Percentiles rank a stretch among this genome's conserved stretches.
phyloP scores from a whole-genome alignment of 2,888 invertebrate genomes.

The Diachrysia chrysitis region DNA sequence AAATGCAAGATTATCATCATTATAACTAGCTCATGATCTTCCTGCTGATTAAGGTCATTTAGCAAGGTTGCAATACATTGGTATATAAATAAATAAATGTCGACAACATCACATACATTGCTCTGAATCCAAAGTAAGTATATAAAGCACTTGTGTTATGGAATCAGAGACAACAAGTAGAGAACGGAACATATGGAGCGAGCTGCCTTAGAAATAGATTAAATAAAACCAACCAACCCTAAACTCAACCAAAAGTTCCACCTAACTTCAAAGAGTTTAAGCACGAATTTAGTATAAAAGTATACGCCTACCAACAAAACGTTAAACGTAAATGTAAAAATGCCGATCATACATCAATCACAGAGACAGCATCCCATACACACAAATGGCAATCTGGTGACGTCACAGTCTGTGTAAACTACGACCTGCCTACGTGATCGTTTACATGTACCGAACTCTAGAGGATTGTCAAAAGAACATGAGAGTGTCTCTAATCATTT shows the following conservation, averaged over 20 bases:
- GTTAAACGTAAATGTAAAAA: conserved; percentile 22
- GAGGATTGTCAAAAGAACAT: not conserved
- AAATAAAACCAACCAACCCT: not conserved
- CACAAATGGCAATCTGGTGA: conserved; percentile 23
- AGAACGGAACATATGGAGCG: no score
- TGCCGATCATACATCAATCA: conserved; percentile 45
- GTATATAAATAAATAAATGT: no score
- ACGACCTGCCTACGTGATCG: conserved; percentile 40
- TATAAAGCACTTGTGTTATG: no score
- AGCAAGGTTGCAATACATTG: not conserved
- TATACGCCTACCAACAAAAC: not conserved
- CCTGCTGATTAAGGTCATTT: no score
- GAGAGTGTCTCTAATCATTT: no score
- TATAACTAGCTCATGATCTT: no score
- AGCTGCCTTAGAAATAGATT: no score
- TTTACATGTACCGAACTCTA: conserved; percentile 25
- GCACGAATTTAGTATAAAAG: not conserved
- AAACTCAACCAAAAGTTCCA: not conserved
- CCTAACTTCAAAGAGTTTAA: not conserved
- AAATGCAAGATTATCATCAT: no score
- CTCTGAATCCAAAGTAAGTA: no score
- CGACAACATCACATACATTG: no score
- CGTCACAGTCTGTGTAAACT: conserved; percentile 36
- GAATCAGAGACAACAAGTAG: no score
- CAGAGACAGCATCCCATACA: conserved; percentile 18